Evolutionary conservation across 2,113 vertebrate genomes (phyloP), one percentile per base, ranked within the genome.

Genomic region (Elaphurus davidianus): DNA sequence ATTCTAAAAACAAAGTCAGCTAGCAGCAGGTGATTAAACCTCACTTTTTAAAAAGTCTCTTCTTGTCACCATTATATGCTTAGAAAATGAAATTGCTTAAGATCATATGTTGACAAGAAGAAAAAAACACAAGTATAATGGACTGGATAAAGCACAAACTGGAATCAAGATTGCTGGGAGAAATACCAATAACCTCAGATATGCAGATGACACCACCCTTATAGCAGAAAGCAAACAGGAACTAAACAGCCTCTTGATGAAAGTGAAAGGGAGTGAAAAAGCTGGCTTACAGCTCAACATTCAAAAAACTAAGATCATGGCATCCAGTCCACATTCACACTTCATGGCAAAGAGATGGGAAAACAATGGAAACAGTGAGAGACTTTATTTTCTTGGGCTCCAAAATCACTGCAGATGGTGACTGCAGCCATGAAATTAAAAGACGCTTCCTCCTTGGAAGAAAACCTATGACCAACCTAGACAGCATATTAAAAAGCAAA

Each of bases 161-260:
- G 67, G 67, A 36, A 36, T 23, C 19, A 71, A 40, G n/a, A 71
- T 23, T 71, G n/a, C 67, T 0, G 1, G 10, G 19, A 71, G 67
- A 71, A 71, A 21, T 40, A 40, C 19, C 67, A 71, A 71, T 12
- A 40, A 40, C 67, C 67, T 71, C n/a, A 71, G 17, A 36, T 23
- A 1, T 12, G n/a, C 67, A 71, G 67, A 23, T 23, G 0, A 71
- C 67, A 71, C 67, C 67, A 40, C 67, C n/a, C 19, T 36, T 23
- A 40, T 0, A 10, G 19, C 67, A 71, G 67, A 40, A 36, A 0
- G 0, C 2, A 2, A 40, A 23, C 10, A 36, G 5, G 67, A 71
- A 23, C 9, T 40, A 71, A 71, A 71, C 17, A 71, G 9, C 67
- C n/a, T 71, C 67, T 71, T 36, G 67, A 36, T 6, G 67, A 60